phyloP scores from a whole-genome alignment of 2,888 invertebrate species.

The Nomada goodeniana region DNA sequence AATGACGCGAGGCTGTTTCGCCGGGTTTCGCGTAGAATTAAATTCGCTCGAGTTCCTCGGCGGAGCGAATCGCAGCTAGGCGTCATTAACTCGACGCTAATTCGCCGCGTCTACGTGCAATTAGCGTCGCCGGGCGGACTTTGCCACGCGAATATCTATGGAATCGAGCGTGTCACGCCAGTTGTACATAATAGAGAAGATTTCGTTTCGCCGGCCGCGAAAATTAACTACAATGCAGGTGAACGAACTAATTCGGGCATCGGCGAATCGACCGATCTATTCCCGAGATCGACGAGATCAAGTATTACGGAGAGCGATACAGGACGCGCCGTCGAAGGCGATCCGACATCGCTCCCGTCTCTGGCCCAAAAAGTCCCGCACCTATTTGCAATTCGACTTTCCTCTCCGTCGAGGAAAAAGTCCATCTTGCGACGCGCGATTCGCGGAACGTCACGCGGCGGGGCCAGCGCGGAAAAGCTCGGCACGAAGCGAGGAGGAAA shows the following conservation, averaged over 20 bases:
- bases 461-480: constrained; percentile 21
- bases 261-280: no score
- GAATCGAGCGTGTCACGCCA: not conserved
- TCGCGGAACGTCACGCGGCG: constrained; percentile 22
- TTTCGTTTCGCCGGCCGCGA: no score
- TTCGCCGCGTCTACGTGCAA: constrained; percentile 6
- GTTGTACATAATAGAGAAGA: no score
- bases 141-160: constrained; percentile 2
- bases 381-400: constrained; percentile 30
- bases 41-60: constrained; percentile 19
- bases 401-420: constrained; percentile 17
- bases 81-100: constrained; percentile 1
- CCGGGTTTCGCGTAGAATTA: constrained; percentile 12
- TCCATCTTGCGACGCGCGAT: constrained; percentile 17
- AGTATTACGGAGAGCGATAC: no score
- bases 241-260: no score
- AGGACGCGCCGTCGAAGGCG: constrained; percentile 1
- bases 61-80: not conserved
- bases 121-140: constrained; percentile 16
- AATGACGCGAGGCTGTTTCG: not conserved
- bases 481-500: constrained; percentile 48
- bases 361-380: not conserved
- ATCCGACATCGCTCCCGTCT: not conserved
- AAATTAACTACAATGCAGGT: no score
- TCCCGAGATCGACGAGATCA: no score